A percentile compares a stretch with the other conserved stretches of the same genome.
These are phyloP conservation scores for Zygogramma bicolorata DNA, from an alignment of 2,888 invertebrate species.

Conservation along the genomic window DNA sequence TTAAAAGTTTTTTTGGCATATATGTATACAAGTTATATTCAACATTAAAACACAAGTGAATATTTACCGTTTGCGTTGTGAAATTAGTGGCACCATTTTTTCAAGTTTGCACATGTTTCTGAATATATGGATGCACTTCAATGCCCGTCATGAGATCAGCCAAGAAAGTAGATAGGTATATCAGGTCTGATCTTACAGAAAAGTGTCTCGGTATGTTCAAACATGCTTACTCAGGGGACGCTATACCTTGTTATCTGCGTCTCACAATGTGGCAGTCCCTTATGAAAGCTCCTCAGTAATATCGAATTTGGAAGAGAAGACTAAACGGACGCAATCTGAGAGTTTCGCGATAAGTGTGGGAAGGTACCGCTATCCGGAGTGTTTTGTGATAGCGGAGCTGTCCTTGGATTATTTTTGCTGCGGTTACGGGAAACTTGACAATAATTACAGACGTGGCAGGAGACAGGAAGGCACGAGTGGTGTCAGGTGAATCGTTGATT, in stretches of 20 bases:
- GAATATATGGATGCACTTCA: no score
- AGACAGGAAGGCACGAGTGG: slow-evolving; percentile 18
- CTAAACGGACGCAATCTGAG: slow-evolving; percentile 4
- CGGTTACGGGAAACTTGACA: neutral
- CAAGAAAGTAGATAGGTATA: no score
- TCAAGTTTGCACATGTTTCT: no score
- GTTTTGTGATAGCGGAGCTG: neutral
- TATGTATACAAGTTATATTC: no score
- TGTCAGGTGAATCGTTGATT: neutral
- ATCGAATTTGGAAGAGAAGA: slow-evolving; percentile 4
- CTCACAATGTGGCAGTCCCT: neutral
- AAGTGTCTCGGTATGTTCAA: no score
- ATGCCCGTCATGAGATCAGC: no score
- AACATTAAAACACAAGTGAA: no score
- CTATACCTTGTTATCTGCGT: neutral
- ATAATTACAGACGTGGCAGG: neutral
- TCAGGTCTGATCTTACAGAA: no score
- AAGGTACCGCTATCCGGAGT: neutral
- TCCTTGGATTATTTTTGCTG: slow-evolving; percentile 8
- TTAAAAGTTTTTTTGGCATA: no score
- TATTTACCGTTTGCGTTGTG: no score
- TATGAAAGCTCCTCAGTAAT: neutral
- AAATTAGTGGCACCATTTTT: no score
- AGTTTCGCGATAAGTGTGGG: slow-evolving; percentile 17
- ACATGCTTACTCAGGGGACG: no score